phyloP scores from a whole-genome alignment of 2,113 vertebrate species.

The Procapra przewalskii region DNA sequence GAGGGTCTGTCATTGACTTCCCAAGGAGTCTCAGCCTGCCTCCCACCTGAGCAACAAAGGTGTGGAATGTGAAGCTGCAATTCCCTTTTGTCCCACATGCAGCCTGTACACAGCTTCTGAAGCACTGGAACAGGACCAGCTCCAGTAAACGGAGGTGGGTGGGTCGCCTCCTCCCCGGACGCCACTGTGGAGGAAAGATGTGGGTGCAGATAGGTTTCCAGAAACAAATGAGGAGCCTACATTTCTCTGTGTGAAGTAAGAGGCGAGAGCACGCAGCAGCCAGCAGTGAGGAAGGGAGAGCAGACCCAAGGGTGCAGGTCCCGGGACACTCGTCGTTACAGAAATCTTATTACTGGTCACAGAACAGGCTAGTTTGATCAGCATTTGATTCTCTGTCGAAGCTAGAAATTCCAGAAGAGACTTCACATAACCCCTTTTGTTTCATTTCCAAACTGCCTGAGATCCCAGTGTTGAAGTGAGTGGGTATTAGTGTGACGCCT shows the following conservation, averaged over 20 bases:
- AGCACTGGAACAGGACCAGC: neutral
- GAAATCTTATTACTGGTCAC: neutral
- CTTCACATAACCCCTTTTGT: neutral
- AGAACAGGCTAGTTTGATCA: neutral
- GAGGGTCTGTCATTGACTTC: neutral
- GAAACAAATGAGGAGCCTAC: neutral
- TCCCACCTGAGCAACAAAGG: neutral
- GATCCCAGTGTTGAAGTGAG: neutral
- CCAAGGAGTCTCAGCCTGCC: neutral
- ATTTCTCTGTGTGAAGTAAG: neutral
- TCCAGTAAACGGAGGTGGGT: no score
- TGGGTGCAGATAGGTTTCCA: neutral
- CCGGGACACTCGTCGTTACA: no score
- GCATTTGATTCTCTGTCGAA: neutral
- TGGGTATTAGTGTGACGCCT: neutral
- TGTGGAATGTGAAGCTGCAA: neutral
- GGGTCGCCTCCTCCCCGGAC: neutral
- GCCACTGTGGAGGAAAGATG: neutral
- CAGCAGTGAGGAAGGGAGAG: neutral
- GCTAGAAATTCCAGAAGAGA: neutral
- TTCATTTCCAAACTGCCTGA: neutral
- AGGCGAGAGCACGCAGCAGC: neutral
- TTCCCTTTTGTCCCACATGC: neutral
- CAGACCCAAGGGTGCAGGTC: neutral
- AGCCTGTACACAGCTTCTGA: neutral